phyloP scores from a whole-genome alignment of 1,140 invertebrate species.

The Sitodiplosis mosellana region DNA sequence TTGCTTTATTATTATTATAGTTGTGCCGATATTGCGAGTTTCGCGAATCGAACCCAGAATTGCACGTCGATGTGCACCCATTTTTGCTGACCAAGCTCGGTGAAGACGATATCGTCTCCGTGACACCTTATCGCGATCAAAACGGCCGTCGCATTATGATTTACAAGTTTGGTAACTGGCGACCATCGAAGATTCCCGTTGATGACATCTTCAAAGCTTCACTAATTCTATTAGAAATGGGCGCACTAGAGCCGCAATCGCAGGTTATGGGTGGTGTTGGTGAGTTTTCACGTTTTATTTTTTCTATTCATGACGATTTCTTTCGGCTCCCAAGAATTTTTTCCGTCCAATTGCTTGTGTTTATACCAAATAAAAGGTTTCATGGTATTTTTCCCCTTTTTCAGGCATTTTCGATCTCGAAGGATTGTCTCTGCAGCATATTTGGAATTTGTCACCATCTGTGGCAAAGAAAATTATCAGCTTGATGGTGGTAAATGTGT shows the following conservation, averaged over 20 bases:
- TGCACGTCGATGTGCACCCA: conserved; percentile 45
- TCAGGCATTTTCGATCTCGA: conserved; percentile 56
- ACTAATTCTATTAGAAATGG: conserved; percentile 48
- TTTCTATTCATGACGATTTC: not conserved
- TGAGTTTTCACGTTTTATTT: not conserved
- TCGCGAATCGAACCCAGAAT: conserved; percentile 48
- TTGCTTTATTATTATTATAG: conserved; percentile 28
- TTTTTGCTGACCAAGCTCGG: conserved; percentile 43
- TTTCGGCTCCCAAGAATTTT: no score
- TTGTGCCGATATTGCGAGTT: conserved; percentile 57
- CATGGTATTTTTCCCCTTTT: no score
- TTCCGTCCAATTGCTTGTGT: no score
- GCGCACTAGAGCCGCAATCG: conserved; percentile 46
- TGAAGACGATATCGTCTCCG: conserved; percentile 45
- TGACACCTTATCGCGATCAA: conserved; percentile 54
- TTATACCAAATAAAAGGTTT: no score
- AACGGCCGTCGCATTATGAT: conserved; percentile 27
- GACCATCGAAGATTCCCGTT: conserved; percentile 39
- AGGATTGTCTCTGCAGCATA: conserved; percentile 46
- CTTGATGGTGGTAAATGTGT: conserved; percentile 38
- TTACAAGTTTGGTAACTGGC: conserved; percentile 41
- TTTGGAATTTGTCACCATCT: conserved; percentile 49
- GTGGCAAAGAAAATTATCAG: conserved; percentile 43
- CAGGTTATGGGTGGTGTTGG: conserved; percentile 57
- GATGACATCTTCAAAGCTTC: conserved; percentile 56